A percentile compares a stretch with the other conserved stretches of the same genome.
Conservation (phyloP, 2,888 invertebrate genomes). For the Eristalis pertinax region DNA sequence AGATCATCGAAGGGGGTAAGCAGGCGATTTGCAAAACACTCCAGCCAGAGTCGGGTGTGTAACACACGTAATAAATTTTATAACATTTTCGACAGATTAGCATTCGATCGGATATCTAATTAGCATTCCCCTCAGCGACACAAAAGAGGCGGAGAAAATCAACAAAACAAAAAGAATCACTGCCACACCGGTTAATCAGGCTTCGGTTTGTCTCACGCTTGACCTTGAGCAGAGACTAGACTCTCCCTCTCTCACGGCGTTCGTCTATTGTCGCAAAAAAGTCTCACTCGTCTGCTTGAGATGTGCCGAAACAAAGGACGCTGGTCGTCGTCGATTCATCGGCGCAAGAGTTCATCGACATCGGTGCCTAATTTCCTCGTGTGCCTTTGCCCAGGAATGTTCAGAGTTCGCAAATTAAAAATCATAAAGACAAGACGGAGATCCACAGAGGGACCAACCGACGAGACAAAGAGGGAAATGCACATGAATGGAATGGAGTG, state of each 20-base stretch:
- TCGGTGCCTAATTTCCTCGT: constrained; percentile 34
- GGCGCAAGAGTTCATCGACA: constrained; percentile 14
- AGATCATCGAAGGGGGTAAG: neutral
- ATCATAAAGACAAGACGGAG: constrained; percentile 67
- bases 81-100: neutral
- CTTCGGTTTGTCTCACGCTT: neutral
- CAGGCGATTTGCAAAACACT: neutral
- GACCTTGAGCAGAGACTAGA: neutral
- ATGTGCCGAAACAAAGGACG: neutral
- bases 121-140: neutral
- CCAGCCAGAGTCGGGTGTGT: neutral
- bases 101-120: neutral
- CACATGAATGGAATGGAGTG: too few species aligned
- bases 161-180: neutral
- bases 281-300: too few species aligned
- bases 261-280: neutral
- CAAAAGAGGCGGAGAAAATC: neutral
- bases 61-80: neutral
- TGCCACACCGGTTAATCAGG: neutral
- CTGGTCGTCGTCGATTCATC: neutral
- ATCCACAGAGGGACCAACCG: constrained; percentile 31
- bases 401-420: constrained; percentile 59
- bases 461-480: neutral
- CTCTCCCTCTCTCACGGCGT: neutral
- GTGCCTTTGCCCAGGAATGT: constrained; percentile 35